Conservation (phyloP, 1,140 invertebrate genomes). For the Neuroterus valhalla region DNA sequence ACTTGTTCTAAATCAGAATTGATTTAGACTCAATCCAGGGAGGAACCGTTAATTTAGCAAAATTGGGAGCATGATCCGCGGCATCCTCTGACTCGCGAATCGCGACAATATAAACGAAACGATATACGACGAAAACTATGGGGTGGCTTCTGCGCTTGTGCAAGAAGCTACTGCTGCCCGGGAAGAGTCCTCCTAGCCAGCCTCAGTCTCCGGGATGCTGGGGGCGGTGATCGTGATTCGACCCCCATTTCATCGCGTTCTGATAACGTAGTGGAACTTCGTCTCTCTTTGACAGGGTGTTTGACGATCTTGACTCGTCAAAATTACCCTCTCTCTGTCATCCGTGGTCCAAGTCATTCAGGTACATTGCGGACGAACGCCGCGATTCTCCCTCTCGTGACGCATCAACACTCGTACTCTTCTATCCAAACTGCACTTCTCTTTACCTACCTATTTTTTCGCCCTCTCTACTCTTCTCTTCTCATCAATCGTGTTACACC, state of each 20-base stretch:
- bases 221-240: constrained; percentile 87
- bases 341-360: constrained; percentile 32
- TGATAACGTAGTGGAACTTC: constrained; percentile 59
- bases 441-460: constrained; percentile 37
- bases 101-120: constrained; percentile 43
- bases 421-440: constrained; percentile 42
- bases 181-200: constrained; percentile 73
- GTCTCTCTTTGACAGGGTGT: constrained; percentile 33
- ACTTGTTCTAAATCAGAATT: not conserved
- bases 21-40: not conserved
- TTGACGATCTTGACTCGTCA: constrained; percentile 36
- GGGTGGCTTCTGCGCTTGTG: constrained; percentile 68
- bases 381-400: constrained; percentile 27
- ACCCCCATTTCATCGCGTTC: constrained; percentile 79
- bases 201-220: constrained; percentile 78
- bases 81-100: constrained; percentile 17
- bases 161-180: constrained; percentile 73
- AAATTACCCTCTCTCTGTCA: constrained; percentile 38
- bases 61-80: not conserved
- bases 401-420: not conserved
- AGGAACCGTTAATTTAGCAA: not conserved
- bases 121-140: constrained; percentile 40
- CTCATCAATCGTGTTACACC: constrained; percentile 52
- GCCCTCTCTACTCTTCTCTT: constrained; percentile 50
- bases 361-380: constrained; percentile 1